Percentiles rank a stretch among this genome's conserved stretches.
These are phyloP conservation scores for Drosophila kurseongensis DNA, from an alignment of 1,140 invertebrate genomes.

Conservation along the genomic window DNA sequence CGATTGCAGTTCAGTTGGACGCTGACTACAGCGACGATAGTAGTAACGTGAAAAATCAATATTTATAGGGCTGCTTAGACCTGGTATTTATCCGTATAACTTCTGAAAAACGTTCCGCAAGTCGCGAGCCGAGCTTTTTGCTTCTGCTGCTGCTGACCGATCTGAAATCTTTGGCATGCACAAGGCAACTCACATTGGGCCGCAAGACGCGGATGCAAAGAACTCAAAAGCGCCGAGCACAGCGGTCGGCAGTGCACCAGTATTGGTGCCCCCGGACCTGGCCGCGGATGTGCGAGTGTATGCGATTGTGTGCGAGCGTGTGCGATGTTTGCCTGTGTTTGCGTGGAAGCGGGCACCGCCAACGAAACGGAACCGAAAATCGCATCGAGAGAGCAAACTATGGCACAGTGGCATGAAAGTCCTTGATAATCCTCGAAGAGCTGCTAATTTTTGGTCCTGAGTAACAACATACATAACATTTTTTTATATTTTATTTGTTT, in stretches of 20 bases:
- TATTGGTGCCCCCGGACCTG: constrained; percentile 12
- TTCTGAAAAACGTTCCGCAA: constrained; percentile 30
- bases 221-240: constrained; percentile 69
- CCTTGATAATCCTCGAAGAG: neutral
- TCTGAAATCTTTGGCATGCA: constrained; percentile 81
- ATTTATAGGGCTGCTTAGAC: constrained; percentile 11
- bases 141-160: constrained; percentile 65
- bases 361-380: constrained; percentile 62
- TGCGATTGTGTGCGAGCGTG: constrained; percentile 26
- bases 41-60: constrained; percentile 29
- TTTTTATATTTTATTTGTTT: too few species aligned
- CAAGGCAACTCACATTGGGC: constrained; percentile 77
- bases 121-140: constrained; percentile 55
- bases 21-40: constrained; percentile 13
- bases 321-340: constrained; percentile 63
- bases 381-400: constrained; percentile 51
- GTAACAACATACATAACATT: too few species aligned
- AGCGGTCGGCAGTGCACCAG: constrained; percentile 24
- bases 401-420: constrained; percentile 15
- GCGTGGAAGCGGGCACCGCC: constrained; percentile 54
- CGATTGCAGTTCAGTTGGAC: constrained; percentile 9
- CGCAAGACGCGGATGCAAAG: constrained; percentile 80
- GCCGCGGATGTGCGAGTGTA: constrained; percentile 6
- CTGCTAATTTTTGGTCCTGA: too few species aligned
- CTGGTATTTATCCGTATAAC: constrained; percentile 16